phyloP scores from a whole-genome alignment of 2,888 invertebrate species.

The Anoplius nigerrimus region DNA sequence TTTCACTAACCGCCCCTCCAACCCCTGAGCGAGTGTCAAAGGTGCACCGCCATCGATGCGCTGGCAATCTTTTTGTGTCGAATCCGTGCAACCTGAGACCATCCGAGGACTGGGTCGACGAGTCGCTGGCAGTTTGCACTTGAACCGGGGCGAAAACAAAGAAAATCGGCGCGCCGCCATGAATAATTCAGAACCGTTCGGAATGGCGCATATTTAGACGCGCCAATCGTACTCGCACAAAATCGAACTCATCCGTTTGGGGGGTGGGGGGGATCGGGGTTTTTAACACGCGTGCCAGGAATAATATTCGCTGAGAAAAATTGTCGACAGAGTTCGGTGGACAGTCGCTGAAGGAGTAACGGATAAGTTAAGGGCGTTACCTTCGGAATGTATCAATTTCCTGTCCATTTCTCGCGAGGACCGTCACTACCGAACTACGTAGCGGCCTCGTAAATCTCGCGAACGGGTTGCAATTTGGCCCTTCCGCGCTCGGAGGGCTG shows the following conservation, averaged over 20 bases:
- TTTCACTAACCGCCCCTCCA: no score
- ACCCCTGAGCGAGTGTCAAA: no score
- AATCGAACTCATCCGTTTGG: conserved; percentile 40
- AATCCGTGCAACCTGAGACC: no score
- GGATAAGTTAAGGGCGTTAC: conserved; percentile 11
- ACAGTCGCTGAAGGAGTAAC: not conserved
- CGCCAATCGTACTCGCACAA: conserved; percentile 28
- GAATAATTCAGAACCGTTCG: conserved; percentile 47
- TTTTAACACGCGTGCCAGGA: conserved; percentile 35
- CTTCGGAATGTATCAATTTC: conserved; percentile 62
- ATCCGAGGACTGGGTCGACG: no score
- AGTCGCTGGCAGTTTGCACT: no score
- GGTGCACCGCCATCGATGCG: no score
- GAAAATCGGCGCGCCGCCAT: conserved; percentile 18
- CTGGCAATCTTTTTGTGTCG: no score
- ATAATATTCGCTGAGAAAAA: conserved; percentile 25
- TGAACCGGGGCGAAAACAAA: conserved; percentile 16
- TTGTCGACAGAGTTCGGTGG: not conserved
- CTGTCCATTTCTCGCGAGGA: conserved; percentile 21
- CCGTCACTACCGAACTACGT: no score
- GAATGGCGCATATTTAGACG: conserved; percentile 27
- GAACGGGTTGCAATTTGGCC: no score
- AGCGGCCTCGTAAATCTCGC: no score
- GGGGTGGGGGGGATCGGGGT: not conserved
- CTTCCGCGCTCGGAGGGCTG: no score